Evolutionary conservation across 1,140 invertebrate genomes (phyloP).

Genomic region (Limonius californicus): DNA sequence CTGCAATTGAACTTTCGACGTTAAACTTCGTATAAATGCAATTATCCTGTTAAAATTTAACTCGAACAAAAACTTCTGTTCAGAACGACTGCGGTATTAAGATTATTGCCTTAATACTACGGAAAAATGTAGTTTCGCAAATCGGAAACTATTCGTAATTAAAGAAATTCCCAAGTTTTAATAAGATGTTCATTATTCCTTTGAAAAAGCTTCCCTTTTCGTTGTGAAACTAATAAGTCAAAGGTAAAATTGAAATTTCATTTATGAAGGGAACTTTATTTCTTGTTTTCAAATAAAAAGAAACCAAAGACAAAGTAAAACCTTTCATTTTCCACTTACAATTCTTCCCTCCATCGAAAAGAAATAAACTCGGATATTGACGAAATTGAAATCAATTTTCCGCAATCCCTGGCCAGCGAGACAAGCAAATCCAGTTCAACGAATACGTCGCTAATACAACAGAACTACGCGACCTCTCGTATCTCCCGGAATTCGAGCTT

Average conservation of each 20-base stretch:
- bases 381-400: conserved; percentile 8
- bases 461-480: background rate
- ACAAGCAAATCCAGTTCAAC: conserved; percentile 1
- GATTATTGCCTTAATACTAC: no score
- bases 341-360: background rate
- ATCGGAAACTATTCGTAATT: no score
- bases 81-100: background rate
- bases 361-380: conserved; percentile 6
- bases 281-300: background rate
- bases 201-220: no score
- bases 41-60: background rate
- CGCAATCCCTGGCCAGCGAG: conserved; percentile 3
- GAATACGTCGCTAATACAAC: background rate
- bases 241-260: no score
- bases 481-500: background rate
- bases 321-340: background rate
- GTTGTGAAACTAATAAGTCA: no score
- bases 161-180: no score
- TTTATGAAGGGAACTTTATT: no score
- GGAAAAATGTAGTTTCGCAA: no score
- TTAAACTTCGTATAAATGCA: background rate
- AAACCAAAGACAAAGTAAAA: background rate
- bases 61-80: background rate
- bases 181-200: no score
- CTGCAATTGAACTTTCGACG: background rate